Percentiles rank a stretch among this genome's conserved stretches.
phyloP scores from a whole-genome alignment of 2,888 invertebrate genomes.

The Idaea dimidiata region DNA sequence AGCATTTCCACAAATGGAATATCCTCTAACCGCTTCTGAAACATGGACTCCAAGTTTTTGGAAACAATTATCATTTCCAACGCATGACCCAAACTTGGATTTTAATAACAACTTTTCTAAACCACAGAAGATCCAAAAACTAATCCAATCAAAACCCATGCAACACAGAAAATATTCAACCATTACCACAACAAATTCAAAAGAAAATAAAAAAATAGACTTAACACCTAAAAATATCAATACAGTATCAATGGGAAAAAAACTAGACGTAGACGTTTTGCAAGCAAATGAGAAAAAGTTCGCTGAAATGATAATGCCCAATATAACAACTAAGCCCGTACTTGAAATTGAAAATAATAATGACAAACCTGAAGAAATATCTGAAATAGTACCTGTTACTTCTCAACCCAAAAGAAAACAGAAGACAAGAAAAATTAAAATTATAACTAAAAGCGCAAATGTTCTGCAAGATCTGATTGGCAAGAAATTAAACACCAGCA shows the following conservation, averaged over 20 bases:
- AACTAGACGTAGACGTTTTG: background rate
- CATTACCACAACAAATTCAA: background rate
- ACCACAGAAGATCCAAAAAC: background rate
- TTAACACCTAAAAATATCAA: background rate
- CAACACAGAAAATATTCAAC: background rate
- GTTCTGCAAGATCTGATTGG: background rate
- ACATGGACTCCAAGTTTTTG: conserved; percentile 55
- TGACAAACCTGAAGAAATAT: background rate
- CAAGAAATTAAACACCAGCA: background rate
- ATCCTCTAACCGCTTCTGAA: conserved; percentile 54
- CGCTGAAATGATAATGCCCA: background rate
- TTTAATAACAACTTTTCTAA: conserved; percentile 11
- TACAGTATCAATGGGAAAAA: background rate
- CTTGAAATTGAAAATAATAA: background rate
- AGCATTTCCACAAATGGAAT: conserved; percentile 61
- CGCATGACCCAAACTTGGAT: conserved; percentile 18
- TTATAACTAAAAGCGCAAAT: background rate
- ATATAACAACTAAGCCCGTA: background rate
- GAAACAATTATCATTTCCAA: conserved; percentile 33
- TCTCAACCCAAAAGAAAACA: background rate
- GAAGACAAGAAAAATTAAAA: background rate
- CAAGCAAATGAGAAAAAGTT: background rate
- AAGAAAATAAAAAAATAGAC: background rate
- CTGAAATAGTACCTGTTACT: background rate
- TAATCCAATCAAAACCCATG: background rate